A percentile compares a stretch with the other conserved stretches of the same genome.
Evolutionary conservation across 2,888 invertebrate genomes (phyloP).

Genomic region (Eupithecia exiguata): DNA sequence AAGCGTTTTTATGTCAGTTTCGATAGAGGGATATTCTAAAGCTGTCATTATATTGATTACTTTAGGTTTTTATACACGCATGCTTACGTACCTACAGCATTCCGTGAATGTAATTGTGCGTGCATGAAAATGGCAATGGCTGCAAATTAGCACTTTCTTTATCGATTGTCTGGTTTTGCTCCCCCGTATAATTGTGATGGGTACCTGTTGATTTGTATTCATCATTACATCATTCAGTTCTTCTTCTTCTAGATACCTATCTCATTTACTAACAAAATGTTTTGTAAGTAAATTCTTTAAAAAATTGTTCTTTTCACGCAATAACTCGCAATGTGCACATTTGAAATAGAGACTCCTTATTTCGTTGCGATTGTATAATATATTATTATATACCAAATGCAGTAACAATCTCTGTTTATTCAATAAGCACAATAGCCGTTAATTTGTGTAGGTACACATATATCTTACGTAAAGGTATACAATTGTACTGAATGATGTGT

Average conservation of each 20-base stretch:
- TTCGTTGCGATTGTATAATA: constrained; percentile 39
- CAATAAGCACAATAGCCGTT: constrained; percentile 69
- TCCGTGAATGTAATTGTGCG: constrained; percentile 40
- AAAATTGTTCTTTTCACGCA: not conserved
- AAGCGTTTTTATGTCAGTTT: not conserved
- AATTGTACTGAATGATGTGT: constrained; percentile 65
- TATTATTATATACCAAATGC: constrained; percentile 29
- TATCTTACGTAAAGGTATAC: constrained; percentile 66
- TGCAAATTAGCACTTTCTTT: constrained; percentile 33
- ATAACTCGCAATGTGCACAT: not conserved
- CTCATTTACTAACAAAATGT: too few relatives aligned
- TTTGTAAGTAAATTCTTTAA: not conserved
- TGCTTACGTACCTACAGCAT: constrained; percentile 31
- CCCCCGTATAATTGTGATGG: not conserved
- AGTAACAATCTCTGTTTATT: constrained; percentile 55
- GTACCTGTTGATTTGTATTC: not conserved
- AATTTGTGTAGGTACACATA: constrained; percentile 53
- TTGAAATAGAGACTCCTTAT: constrained; percentile 14
- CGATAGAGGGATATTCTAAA: not conserved
- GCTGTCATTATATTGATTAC: constrained; percentile 6
- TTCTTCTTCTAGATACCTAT: too few relatives aligned
- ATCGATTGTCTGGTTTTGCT: constrained; percentile 19
- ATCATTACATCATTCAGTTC: too few relatives aligned
- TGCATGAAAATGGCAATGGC: constrained; percentile 30
- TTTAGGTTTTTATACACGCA: constrained; percentile 22